phyloP scores from a whole-genome alignment of 2,888 invertebrate species.

The Lamproptera curius region DNA sequence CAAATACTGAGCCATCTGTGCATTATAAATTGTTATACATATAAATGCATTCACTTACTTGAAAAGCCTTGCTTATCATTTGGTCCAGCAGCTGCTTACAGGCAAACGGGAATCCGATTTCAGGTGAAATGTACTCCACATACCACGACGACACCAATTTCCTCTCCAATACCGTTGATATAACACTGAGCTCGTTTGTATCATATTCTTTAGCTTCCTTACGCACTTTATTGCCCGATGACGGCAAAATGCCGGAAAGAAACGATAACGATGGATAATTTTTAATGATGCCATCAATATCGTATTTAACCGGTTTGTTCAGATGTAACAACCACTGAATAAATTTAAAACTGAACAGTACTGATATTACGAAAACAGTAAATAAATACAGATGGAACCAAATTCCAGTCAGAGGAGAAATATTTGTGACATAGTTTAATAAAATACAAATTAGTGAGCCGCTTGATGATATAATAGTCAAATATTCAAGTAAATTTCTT shows the following conservation, averaged over 20 bases:
- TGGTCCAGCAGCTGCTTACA: constrained; percentile 73
- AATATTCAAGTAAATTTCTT: constrained; percentile 55
- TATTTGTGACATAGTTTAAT: constrained; percentile 56
- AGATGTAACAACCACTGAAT: constrained; percentile 73
- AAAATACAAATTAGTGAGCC: constrained; percentile 50
- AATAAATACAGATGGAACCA: constrained; percentile 65
- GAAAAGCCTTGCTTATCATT: constrained; percentile 66
- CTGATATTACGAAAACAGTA: constrained; percentile 56
- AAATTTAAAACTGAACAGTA: constrained; percentile 70
- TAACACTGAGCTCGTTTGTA: constrained; percentile 65
- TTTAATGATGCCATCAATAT: constrained; percentile 44
- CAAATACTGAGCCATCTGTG: no score
- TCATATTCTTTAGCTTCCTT: constrained; percentile 57
- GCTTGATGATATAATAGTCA: constrained; percentile 48
- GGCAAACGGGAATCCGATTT: constrained; percentile 71
- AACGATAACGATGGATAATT: constrained; percentile 47
- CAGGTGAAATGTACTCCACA: constrained; percentile 63
- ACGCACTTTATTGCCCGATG: constrained; percentile 27
- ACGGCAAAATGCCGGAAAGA: constrained; percentile 40
- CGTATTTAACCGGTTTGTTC: constrained; percentile 71
- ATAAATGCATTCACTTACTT: no score
- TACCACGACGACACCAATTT: constrained; percentile 73
- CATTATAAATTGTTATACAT: no score
- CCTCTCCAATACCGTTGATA: constrained; percentile 64
- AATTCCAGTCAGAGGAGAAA: constrained; percentile 60